phyloP scores from a whole-genome alignment of 2,888 invertebrate genomes.

The Eugnorisma glareosa region DNA sequence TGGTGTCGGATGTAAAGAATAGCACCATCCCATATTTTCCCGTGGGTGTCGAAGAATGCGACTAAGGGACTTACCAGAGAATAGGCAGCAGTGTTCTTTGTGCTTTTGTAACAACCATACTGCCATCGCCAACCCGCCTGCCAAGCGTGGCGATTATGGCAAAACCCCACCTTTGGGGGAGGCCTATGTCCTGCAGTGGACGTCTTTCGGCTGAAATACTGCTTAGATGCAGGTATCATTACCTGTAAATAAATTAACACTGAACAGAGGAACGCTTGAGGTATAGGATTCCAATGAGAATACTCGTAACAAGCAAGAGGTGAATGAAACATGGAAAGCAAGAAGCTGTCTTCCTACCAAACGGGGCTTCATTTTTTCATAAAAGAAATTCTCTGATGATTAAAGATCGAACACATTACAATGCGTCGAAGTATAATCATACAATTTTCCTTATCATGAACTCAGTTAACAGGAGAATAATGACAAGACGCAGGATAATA shows the following conservation, averaged over 20 bases:
- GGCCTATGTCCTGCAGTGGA: too few species aligned
- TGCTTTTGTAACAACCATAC: too few species aligned
- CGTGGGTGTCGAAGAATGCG: too few species aligned
- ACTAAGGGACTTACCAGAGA: too few species aligned
- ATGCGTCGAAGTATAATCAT: conserved; percentile 47
- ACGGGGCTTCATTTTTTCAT: background rate
- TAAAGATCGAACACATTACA: conserved; percentile 36
- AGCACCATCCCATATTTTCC: too few species aligned
- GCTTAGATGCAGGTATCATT: background rate
- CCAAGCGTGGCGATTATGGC: too few species aligned
- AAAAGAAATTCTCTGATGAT: conserved; percentile 26
- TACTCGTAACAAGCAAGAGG: background rate
- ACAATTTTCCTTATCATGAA: conserved; percentile 52
- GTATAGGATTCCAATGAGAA: background rate
- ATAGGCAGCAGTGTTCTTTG: too few species aligned
- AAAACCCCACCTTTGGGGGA: too few species aligned
- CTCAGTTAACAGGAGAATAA: conserved; percentile 41
- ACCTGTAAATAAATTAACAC: background rate
- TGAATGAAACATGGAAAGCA: background rate
- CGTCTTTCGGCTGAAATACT: too few species aligned
- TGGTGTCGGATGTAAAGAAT: too few species aligned
- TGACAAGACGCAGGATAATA: conserved; percentile 54
- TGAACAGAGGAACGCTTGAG: background rate
- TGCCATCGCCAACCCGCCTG: too few species aligned
- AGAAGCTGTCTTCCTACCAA: background rate